phyloP scores from a whole-genome alignment of 2,113 vertebrate species.

The Psettodes erumei region DNA sequence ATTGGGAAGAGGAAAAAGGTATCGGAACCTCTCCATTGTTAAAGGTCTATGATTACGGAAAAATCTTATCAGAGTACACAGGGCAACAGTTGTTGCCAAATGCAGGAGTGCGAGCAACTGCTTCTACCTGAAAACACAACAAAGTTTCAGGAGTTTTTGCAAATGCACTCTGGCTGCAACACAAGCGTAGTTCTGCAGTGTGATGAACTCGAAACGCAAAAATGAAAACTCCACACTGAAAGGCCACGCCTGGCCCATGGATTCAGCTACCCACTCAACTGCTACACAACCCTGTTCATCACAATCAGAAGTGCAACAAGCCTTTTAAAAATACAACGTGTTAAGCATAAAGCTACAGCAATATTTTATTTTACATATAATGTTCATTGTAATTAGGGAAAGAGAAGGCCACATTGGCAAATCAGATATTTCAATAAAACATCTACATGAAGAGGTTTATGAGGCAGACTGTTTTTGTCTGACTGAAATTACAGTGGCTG shows the following conservation, averaged over 20 bases:
- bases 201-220: neutral
- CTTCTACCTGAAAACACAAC: constrained; percentile 3
- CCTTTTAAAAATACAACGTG: neutral
- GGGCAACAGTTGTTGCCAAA: neutral
- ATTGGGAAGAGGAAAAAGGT: too few relatives aligned
- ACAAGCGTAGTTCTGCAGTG: neutral
- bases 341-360: neutral
- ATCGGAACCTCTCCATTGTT: too few relatives aligned
- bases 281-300: too few relatives aligned
- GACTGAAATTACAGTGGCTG: neutral
- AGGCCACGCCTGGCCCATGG: neutral
- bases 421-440: neutral
- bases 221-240: neutral
- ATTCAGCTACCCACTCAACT: neutral
- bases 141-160: neutral
- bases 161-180: neutral
- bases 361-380: neutral
- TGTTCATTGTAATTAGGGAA: neutral
- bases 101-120: neutral
- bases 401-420: neutral
- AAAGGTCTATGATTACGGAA: too few relatives aligned
- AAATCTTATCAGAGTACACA: too few relatives aligned
- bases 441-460: neutral
- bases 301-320: neutral
- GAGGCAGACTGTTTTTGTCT: too few relatives aligned